Conservation (phyloP, 92 coral and sea anemone species). For the Epizoanthus scotinus region DNA sequence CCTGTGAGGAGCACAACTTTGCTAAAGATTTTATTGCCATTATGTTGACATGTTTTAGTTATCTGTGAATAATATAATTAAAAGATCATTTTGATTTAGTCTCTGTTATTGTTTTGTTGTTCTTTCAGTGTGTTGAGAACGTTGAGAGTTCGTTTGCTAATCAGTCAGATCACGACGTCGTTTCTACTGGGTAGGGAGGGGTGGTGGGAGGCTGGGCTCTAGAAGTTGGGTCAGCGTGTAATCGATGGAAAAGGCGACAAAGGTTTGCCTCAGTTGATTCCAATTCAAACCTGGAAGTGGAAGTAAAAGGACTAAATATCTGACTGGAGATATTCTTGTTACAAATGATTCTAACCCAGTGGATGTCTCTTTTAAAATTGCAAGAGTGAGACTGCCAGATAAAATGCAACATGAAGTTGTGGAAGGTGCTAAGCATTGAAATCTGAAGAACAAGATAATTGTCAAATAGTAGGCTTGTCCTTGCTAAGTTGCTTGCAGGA, state of each 20-base stretch:
- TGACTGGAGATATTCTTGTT: background rate
- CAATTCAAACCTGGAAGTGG: constrained; percentile 7
- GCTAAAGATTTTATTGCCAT: too few species aligned
- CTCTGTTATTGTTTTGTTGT: constrained; percentile 29
- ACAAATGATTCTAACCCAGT: constrained; percentile 18
- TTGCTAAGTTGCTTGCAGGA: constrained; percentile 37
- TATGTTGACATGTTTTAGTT: too few species aligned
- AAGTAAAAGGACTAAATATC: background rate
- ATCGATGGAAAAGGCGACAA: background rate
- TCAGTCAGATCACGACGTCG: too few species aligned
- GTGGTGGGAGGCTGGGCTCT: constrained; percentile 39
- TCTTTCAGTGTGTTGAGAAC: background rate
- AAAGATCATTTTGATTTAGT: background rate
- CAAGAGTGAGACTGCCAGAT: background rate
- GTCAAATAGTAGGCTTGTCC: background rate
- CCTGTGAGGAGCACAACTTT: constrained; percentile 24
- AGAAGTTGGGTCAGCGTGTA: constrained; percentile 27
- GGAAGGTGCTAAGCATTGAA: background rate
- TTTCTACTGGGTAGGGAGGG: constrained; percentile 24
- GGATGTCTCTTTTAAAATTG: background rate
- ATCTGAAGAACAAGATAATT: constrained; percentile 10
- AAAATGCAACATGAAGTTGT: constrained; percentile 13
- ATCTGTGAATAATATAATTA: background rate
- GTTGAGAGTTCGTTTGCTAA: too few species aligned
- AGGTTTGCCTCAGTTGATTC: constrained; percentile 4